Evolutionary conservation across 2,888 invertebrate genomes (phyloP), one percentile per base, ranked within the genome.

Genomic region (Pelosia muscerda): DNA sequence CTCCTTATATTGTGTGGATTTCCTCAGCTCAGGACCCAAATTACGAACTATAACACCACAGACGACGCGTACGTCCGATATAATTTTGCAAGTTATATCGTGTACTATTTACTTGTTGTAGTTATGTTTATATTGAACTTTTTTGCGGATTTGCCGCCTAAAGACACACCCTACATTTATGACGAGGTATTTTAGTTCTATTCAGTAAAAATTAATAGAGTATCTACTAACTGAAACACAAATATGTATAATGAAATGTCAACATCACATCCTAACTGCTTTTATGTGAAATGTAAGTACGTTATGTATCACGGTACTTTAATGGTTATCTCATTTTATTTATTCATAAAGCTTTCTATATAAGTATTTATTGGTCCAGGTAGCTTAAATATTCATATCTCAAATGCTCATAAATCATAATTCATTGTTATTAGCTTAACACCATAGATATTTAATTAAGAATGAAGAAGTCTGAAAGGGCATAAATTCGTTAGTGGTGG

Each of bases 101-200:
- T 97, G 76, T 98, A 97, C 89, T 98, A 97, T 88, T 96, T 97
- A 0, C 87, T 97, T 63, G 94, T 96, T 59, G 81, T 97, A 68
- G 80, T 96, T 25, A 95, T 97, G 95, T 95, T 98, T 72, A 72
- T 98, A 64, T 90, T 98, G 31, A 97, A 97, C 87, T 97, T 97
- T 87, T 97, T 97, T 81, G 96, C 97, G 25, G 98, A 98, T 88
- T 92, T 95, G 63, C 94, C 96, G 75, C 97, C 98, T 3, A 95
- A 86, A 78, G 93, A 96, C 78, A 96, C 96, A 1, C 96, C 97
- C 77, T 97, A 97, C 89, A 93, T 95, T 61, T 95, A 95, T 80
- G 94, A 49, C 23, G 53, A 65, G 65, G 65, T 65, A 60, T 34
- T 49, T 49, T n/a, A n/a, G 9, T 49, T 49, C 8, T 49, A 49